Percentiles rank a stretch among this genome's conserved stretches.
phyloP scores from a whole-genome alignment of 1,140 invertebrate species.

The Habropoda laboriosa region DNA sequence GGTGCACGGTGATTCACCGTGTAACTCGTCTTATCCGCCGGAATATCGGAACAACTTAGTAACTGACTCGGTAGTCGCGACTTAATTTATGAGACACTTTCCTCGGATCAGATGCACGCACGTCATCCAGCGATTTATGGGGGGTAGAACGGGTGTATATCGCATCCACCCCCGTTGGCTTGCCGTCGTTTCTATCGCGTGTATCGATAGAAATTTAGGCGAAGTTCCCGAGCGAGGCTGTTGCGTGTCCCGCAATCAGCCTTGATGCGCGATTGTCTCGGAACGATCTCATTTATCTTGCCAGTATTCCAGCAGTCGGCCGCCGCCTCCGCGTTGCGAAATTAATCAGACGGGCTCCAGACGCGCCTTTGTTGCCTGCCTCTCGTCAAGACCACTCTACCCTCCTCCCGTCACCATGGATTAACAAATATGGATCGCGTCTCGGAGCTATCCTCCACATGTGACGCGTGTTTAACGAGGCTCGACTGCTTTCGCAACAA shows the following conservation, averaged over 20 bases:
- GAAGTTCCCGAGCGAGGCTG: constrained; percentile 16
- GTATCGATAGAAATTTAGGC: constrained; percentile 51
- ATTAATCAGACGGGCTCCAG: constrained; percentile 64
- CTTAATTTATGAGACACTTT: constrained; percentile 8
- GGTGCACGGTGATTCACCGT: background rate
- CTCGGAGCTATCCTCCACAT: constrained; percentile 16
- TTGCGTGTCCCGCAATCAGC: constrained; percentile 50
- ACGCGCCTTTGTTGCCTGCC: constrained; percentile 55
- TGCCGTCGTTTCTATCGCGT: constrained; percentile 31
- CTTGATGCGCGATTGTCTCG: constrained; percentile 54
- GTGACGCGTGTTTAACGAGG: constrained; percentile 1
- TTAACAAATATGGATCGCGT: constrained; percentile 57
- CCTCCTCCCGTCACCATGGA: constrained; percentile 36
- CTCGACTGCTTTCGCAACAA: background rate
- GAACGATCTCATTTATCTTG: constrained; percentile 67
- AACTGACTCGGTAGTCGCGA: too few relatives aligned
- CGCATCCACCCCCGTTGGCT: background rate
- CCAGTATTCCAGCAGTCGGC: constrained; percentile 39
- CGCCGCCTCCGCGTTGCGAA: constrained; percentile 52
- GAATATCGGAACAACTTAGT: too few relatives aligned
- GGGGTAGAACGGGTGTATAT: background rate
- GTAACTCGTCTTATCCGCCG: background rate
- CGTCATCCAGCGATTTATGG: constrained; percentile 25
- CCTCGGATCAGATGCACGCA: constrained; percentile 7
- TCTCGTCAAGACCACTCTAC: constrained; percentile 22